Percentiles rank a stretch among this genome's conserved stretches.
phyloP scores from a whole-genome alignment of 2,113 vertebrate genomes.

The Dicaeum eximium region DNA sequence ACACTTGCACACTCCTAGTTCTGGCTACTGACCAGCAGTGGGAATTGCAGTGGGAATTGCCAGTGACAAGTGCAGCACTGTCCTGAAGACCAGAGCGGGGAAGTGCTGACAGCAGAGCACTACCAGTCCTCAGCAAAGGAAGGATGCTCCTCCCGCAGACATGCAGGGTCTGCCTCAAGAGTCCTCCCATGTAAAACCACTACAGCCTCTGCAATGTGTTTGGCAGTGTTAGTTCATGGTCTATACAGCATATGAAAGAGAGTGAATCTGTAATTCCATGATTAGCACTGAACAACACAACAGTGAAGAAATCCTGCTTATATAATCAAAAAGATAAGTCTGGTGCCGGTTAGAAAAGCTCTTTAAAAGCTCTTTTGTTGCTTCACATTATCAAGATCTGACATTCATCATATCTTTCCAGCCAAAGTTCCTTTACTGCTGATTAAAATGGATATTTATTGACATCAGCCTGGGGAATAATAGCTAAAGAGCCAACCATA shows the following conservation, averaged over 20 bases:
- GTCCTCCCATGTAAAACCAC: background rate
- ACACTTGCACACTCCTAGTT: background rate
- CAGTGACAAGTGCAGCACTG: background rate
- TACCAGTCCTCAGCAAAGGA: background rate
- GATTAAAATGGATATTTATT: conserved; percentile 65
- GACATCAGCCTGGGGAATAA: conserved; percentile 55
- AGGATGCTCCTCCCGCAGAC: rapidly evolving
- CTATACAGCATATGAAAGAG: background rate
- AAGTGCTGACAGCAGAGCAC: background rate
- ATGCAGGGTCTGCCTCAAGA: background rate
- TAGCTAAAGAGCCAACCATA: conserved; percentile 53
- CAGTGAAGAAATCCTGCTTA: conserved; percentile 46
- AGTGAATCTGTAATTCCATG: conserved; percentile 29
- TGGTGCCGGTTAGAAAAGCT: background rate
- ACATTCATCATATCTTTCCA: conserved; percentile 47
- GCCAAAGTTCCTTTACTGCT: conserved; percentile 58
- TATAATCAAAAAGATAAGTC: conserved; percentile 53
- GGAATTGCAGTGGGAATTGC: background rate
- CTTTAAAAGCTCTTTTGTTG: conserved; percentile 47
- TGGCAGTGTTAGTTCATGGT: background rate
- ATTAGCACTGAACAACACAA: conserved; percentile 31
- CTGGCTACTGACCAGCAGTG: background rate
- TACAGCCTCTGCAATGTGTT: background rate
- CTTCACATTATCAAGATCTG: conserved; percentile 51
- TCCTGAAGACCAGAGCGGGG: background rate